These are phyloP conservation scores for Latrodectus elegans DNA, from an alignment of 2,888 invertebrate genomes.

Conservation along the genomic window DNA sequence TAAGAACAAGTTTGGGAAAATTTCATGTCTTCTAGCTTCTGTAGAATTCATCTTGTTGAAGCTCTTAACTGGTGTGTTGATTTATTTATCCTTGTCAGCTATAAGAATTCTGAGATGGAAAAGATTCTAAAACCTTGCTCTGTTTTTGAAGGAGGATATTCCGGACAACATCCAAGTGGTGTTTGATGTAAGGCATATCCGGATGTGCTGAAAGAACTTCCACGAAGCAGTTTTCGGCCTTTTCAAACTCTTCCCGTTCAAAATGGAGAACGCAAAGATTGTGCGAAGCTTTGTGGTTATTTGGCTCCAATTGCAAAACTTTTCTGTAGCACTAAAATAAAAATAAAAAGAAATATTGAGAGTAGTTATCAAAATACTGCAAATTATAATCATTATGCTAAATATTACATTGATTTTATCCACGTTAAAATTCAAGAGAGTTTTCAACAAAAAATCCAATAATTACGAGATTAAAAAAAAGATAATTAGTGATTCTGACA, in stretches of 20 bases:
- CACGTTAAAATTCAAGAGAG: background rate
- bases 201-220: conserved; percentile 43
- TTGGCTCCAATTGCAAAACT: conserved; percentile 89
- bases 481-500: background rate
- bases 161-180: conserved; percentile 80
- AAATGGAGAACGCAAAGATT: conserved; percentile 74
- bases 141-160: conserved; percentile 29
- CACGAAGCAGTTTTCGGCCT: conserved; percentile 47
- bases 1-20: too few relatives aligned
- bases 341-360: background rate
- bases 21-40: too few relatives aligned
- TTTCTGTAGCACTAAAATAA: conserved; percentile 79
- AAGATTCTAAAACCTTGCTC: conserved; percentile 18
- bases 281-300: conserved; percentile 94
- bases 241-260: conserved; percentile 50
- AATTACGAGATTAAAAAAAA: background rate
- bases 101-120: conserved; percentile 8
- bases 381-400: too few relatives aligned
- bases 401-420: background rate
- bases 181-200: conserved; percentile 88
- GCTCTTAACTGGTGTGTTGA: background rate
- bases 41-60: background rate
- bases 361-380: background rate
- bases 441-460: background rate
- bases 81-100: conserved; percentile 36